Base-by-base conservation (phyloP, 2,113 vertebrate genomes). In the Atractosteus spatula region DNA sequence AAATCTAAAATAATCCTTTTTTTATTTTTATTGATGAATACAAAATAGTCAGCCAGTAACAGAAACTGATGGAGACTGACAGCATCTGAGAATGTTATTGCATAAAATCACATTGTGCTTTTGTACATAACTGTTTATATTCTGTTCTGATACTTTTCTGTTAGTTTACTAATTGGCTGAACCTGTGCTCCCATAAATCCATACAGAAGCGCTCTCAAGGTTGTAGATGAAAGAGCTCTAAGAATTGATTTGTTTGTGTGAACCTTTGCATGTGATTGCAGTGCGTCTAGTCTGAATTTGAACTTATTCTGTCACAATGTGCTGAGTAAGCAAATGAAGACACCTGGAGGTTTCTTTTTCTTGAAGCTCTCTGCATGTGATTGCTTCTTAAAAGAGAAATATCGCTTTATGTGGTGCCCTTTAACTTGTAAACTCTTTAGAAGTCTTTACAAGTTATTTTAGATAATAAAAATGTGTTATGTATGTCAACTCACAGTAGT, bases 161-260 rank as follows among this genome's bases (percentile, higher is more conserved):
- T 75, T 66, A 42, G 59, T 13, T 78, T 79, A 12, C 41, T 78
- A 85, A 78, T 55, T 71, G 59, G 16, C 57, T 63, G 69, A 71
- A 7, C 59, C 54, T 62, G 11, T 54, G 11, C 16, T 47, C 13
- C 44, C 11, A 3, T 14, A 62, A 71, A 71, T 62, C 44, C 57
- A 63, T 44, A 17, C 16, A 51, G 17, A 13, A 13, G 10, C n/a
- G 7, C 3, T 17, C 3, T n/a, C 7, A 59, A 59, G 56, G 56
- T 59, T 62, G 16, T 16, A 17, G 61, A 64, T 71, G 70, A 64
- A 71, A 68, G 67, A 17, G 47, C 8, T n/a, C 11, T 17, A 14
- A 41, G 47, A 55, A 47, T 64, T 51, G 41, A 3, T 64, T 41
- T 64, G 61, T 41, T 71, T 61, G 16, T 43, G 17, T 13, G 44